A percentile compares a stretch with the other conserved stretches of the same genome.
Evolutionary conservation across 2,797 vertebrate genomes (phyloP).

Genomic region (Gallinago nigripennis): DNA sequence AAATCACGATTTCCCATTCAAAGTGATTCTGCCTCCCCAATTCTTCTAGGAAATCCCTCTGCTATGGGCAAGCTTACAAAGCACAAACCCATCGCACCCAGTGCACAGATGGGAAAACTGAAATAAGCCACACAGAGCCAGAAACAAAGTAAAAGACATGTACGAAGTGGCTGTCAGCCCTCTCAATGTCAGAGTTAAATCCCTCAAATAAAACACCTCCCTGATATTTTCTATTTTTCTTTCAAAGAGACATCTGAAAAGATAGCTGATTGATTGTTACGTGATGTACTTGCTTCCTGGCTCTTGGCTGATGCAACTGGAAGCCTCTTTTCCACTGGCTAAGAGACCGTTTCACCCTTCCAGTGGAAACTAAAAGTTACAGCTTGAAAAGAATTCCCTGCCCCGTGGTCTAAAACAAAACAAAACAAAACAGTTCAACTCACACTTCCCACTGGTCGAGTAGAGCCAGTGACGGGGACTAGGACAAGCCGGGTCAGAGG

Average conservation of each 20-base stretch:
- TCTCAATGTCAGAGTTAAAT: not conserved
- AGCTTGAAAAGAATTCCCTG: conserved; percentile 37
- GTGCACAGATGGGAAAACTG: not conserved
- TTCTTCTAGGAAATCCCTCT: not conserved
- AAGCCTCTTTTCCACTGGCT: conserved; percentile 43
- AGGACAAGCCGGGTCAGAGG: conserved; percentile 52
- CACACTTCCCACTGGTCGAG: not conserved
- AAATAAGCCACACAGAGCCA: not conserved
- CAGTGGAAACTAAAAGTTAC: conserved; percentile 50
- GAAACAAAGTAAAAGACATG: not conserved
- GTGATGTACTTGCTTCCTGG: not conserved
- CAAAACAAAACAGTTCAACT: not conserved
- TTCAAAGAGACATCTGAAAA: not conserved
- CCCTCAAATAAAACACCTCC: not conserved
- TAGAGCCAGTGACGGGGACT: not conserved
- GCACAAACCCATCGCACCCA: not conserved
- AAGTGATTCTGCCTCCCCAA: not conserved
- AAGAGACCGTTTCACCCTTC: not conserved
- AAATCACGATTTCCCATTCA: not conserved
- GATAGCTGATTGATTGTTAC: not conserved
- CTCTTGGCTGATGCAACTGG: conserved; percentile 8
- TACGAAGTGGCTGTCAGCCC: not conserved
- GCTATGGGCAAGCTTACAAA: not conserved
- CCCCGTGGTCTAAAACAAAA: conserved; percentile 9
- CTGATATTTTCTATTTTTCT: not conserved